A percentile compares a stretch with the other conserved stretches of the same genome.
phyloP scores from a whole-genome alignment of 2,113 vertebrate genomes.

The Apodemus speciosus region DNA sequence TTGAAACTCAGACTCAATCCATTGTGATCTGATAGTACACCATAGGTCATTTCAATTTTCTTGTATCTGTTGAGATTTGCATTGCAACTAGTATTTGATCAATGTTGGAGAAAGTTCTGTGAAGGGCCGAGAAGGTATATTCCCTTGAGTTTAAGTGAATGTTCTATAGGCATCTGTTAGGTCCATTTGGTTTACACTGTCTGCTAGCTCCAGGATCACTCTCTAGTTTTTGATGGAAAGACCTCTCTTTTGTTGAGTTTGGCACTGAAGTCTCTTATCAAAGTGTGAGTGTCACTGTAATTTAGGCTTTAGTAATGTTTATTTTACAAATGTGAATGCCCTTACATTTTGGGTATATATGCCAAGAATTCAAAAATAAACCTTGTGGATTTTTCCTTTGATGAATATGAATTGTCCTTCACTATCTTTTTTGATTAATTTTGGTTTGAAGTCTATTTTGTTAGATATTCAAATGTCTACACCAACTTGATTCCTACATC shows the following conservation, averaged over 20 bases:
- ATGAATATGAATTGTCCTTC: no score
- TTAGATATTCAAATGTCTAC: no score
- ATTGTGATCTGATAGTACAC: not conserved
- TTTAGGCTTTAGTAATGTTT: not conserved
- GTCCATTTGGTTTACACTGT: not conserved
- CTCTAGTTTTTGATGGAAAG: not conserved
- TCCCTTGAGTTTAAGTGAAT: not conserved
- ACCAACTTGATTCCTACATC: no score
- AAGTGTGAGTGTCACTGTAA: not conserved
- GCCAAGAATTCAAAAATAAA: not conserved
- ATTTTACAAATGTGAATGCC: no score
- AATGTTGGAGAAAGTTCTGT: not conserved
- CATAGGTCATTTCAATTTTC: not conserved
- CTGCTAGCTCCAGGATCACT: not conserved
- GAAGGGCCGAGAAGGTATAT: not conserved
- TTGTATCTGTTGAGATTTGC: not conserved
- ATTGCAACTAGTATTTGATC: not conserved
- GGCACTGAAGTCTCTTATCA: not conserved
- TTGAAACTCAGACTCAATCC: not conserved
- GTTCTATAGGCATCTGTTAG: not conserved
- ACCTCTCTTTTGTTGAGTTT: not conserved
- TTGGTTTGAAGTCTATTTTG: no score
- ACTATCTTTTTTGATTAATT: no score
- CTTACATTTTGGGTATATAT: not conserved
- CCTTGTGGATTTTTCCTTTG: not conserved